These are phyloP conservation scores for Orthosia incerta DNA, from an alignment of 2,888 invertebrate species.

Conservation along the genomic window DNA sequence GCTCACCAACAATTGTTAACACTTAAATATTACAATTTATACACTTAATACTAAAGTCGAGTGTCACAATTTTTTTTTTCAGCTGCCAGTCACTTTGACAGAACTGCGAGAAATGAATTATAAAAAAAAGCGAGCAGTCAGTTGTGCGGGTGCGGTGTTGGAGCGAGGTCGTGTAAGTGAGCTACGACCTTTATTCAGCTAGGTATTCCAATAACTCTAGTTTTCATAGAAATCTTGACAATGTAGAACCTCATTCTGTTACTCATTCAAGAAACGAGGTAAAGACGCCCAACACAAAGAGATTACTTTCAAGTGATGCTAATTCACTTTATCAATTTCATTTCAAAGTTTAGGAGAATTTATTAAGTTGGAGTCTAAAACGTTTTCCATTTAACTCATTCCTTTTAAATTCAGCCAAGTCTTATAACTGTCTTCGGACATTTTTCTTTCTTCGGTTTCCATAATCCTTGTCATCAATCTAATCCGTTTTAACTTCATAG, in stretches of 20 bases:
- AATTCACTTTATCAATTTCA: slow-evolving; percentile 61
- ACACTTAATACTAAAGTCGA: too few relatives aligned
- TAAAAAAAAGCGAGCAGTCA: too few relatives aligned
- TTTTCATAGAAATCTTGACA: slow-evolving; percentile 9
- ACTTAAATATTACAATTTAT: too few relatives aligned
- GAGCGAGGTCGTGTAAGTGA: too few relatives aligned
- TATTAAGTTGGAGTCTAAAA: slow-evolving; percentile 54
- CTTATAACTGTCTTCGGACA: slow-evolving; percentile 33
- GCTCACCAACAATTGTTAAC: too few relatives aligned
- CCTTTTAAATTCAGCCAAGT: slow-evolving; percentile 45
- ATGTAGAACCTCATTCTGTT: slow-evolving; percentile 23
- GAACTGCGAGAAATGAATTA: too few relatives aligned
- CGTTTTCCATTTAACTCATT: slow-evolving; percentile 56
- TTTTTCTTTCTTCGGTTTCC: slow-evolving; percentile 45
- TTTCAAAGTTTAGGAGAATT: slow-evolving; percentile 53
- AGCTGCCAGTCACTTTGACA: too few relatives aligned
- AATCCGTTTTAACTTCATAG: slow-evolving; percentile 16
- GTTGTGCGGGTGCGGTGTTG: too few relatives aligned
- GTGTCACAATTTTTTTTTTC: too few relatives aligned
- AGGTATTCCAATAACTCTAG: neutral
- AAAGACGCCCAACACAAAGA: slow-evolving; percentile 37
- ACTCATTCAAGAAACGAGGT: slow-evolving; percentile 34
- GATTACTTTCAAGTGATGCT: slow-evolving; percentile 55
- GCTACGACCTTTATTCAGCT: too few relatives aligned
- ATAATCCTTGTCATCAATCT: slow-evolving; percentile 47